Conservation (phyloP, 2,888 invertebrate genomes). For the Pachymerium ferrugineum region DNA sequence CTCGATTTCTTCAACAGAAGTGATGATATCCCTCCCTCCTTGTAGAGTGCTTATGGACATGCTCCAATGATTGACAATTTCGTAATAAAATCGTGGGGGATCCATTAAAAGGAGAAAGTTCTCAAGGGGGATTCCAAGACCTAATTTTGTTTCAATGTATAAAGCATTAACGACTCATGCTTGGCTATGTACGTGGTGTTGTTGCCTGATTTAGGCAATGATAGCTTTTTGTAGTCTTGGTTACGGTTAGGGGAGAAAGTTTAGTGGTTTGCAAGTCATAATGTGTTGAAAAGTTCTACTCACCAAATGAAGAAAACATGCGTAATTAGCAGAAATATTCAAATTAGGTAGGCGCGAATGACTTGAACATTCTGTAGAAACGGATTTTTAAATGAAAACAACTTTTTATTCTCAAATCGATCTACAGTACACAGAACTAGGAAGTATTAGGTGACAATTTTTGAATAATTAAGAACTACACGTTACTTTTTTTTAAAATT, state of each 20-base stretch:
- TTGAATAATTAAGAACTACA: too few species aligned
- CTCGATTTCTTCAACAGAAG: neutral
- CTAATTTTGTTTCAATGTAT: neutral
- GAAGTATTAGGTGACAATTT: too few species aligned
- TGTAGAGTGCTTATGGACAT: neutral
- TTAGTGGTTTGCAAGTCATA: too few species aligned
- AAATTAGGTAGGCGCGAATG: too few species aligned
- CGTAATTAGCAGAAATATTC: too few species aligned
- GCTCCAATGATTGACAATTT: neutral
- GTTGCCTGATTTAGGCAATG: neutral
- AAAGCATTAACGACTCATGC: neutral
- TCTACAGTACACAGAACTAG: too few species aligned
- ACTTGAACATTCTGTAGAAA: too few species aligned
- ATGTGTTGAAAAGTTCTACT: too few species aligned
- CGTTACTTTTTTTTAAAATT: neutral
- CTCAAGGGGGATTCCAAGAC: neutral
- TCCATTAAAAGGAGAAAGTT: neutral
- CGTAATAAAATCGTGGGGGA: neutral
- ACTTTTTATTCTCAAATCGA: too few species aligned
- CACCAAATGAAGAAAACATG: too few species aligned
- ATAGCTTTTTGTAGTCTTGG: neutral
- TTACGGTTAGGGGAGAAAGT: neutral
- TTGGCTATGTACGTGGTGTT: neutral
- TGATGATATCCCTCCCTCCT: neutral
- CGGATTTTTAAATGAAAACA: too few species aligned